Evolutionary conservation across 2,797 vertebrate genomes (phyloP).

Genomic region (Cryptoblepharus egeriae): DNA sequence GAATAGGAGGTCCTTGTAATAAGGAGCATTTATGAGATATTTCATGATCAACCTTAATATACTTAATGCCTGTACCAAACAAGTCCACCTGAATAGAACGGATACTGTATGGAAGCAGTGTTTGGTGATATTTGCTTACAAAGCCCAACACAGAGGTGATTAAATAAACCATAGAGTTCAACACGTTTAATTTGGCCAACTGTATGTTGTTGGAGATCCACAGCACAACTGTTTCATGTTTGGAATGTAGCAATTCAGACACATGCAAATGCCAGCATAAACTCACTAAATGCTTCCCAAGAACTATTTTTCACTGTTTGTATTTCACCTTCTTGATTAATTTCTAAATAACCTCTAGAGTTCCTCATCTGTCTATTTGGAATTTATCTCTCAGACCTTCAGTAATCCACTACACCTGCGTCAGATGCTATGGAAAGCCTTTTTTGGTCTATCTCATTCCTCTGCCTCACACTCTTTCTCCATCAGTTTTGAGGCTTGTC

Average conservation of each 20-base stretch:
- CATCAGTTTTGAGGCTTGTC: slow-evolving; percentile 15
- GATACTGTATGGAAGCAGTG: not conserved
- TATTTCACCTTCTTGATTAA: not conserved
- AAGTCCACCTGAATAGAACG: not conserved
- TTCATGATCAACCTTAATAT: not conserved
- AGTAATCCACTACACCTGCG: not conserved
- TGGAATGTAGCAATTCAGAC: not conserved
- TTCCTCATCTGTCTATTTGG: not conserved
- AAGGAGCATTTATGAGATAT: not conserved
- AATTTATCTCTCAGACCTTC: not conserved
- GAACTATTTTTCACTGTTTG: not conserved
- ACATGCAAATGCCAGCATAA: not conserved
- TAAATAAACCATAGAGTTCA: not conserved
- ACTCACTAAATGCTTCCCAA: not conserved
- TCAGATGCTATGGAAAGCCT: not conserved
- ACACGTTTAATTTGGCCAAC: not conserved
- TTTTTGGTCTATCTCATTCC: not conserved
- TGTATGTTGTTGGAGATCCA: not conserved
- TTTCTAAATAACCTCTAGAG: not conserved
- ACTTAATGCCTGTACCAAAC: not conserved
- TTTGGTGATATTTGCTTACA: not conserved
- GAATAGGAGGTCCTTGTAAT: not conserved
- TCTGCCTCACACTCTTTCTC: not conserved
- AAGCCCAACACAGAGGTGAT: not conserved
- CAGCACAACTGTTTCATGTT: not conserved